Evolutionary conservation across 2,113 vertebrate species (phyloP).

Genomic region (Cacatua alba): DNA sequence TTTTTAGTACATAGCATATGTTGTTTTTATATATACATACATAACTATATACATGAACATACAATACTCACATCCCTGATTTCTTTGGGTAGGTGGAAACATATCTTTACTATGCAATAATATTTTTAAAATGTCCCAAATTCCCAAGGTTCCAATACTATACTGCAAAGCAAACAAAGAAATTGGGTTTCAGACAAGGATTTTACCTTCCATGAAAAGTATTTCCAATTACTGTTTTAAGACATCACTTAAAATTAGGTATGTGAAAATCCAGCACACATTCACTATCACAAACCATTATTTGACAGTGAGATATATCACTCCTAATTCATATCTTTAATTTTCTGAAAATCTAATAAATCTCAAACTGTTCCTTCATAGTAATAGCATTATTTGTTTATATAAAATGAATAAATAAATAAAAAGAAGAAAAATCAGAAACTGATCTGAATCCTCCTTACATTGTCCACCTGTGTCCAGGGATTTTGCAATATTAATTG

Average conservation of each 20-base stretch:
- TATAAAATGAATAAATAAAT: not conserved
- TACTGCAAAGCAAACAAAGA: not conserved
- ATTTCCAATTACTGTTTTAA: constrained; percentile 28
- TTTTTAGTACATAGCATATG: not conserved
- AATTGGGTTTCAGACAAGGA: not conserved
- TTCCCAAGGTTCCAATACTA: not conserved
- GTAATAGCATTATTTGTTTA: not conserved
- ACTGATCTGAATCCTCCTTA: not conserved
- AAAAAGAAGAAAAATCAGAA: not conserved
- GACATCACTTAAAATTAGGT: constrained; percentile 46
- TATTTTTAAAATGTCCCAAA: not conserved
- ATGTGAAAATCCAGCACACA: constrained; percentile 7
- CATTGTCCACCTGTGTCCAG: not conserved
- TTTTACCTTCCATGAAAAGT: constrained; percentile 46
- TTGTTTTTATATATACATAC: not conserved
- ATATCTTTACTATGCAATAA: not conserved
- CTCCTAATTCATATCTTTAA: constrained; percentile 15
- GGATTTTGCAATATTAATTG: not conserved
- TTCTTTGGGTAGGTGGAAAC: not conserved
- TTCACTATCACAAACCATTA: constrained; percentile 8
- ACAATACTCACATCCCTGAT: not conserved
- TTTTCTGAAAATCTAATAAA: constrained; percentile 17
- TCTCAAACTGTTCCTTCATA: not conserved
- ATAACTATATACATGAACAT: not conserved
- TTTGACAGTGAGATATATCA: constrained; percentile 11